Evolutionary conservation across 1,140 invertebrate species (phyloP), one percentile per base, ranked within the genome.

Genomic region (Trachymyrmex septentrionalis): DNA sequence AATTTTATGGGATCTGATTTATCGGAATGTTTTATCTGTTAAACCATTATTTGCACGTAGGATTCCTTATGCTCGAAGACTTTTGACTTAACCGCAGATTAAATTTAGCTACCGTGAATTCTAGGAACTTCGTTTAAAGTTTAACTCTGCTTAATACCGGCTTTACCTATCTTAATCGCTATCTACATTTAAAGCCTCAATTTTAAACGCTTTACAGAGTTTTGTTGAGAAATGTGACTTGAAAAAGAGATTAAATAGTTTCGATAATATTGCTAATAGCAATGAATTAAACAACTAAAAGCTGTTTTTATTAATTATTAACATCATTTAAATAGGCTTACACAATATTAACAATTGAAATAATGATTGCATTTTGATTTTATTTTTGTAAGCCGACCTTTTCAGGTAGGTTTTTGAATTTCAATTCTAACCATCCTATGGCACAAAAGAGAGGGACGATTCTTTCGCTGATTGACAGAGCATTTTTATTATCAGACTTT

Each of bases 41-140:
- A 59, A 73, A 73, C 34, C 19, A 38, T 73, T 73, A 84, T 84
- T 84, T 44, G 50, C 66, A 14, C 10, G 61, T 61, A 4, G 44
- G 21, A 84, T 61, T 57, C n/a, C 69, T 61, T 75, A 61, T 75
- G 80, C 44, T 50, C n/a, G 38, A 50, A 84, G 80, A 84, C 69
- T 84, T 84, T 75, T 57, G 44, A 73, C 55, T 84, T 44, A 84
- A 48, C 55, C 69, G 80, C 44, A 57, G 69, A 84, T 84, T 73
- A 84, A 84, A 84, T 84, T 73, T 73, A 84, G 71, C 69, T 44
- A 84, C 69, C 80, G 69, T 84, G 80, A 84, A 75, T 75, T 73
- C 80, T 12, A 16, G 80, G 24, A 75, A 84, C 55, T 84, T 84
- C 44, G 80, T 84, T 84, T 73, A 73, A 75, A 84, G 80, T 84